Conservation (phyloP, 2,888 invertebrate genomes). For the Leptinotarsa haldemani region DNA sequence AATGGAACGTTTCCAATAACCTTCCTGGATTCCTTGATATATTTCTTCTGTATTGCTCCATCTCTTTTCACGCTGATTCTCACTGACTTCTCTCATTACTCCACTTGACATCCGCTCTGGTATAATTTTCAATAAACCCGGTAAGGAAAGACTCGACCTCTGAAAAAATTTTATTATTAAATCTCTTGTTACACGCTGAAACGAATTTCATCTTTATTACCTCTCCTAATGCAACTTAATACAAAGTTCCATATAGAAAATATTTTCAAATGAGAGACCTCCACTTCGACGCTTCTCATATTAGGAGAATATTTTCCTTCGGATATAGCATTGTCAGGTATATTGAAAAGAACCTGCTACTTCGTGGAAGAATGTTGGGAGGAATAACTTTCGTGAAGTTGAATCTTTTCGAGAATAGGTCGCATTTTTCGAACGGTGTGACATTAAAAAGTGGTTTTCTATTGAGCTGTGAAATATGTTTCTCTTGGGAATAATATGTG, state of each 20-base stretch:
- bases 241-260: constrained; percentile 13
- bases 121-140: constrained; percentile 6
- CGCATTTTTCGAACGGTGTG: too few relatives aligned
- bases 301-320: constrained; percentile 13
- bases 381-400: neutral
- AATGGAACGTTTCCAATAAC: too few relatives aligned
- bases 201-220: constrained; percentile 21
- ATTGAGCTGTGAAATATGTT: too few relatives aligned
- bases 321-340: constrained; percentile 5
- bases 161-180: neutral
- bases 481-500: too few relatives aligned
- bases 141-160: neutral
- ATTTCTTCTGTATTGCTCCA: too few relatives aligned
- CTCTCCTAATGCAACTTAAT: constrained; percentile 12
- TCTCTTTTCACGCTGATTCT: neutral
- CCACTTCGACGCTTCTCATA: neutral
- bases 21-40: too few relatives aligned
- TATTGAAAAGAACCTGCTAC: neutral
- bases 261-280: constrained; percentile 18
- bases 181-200: constrained; percentile 4
- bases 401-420: neutral
- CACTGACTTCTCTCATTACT: neutral
- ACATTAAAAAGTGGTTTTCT: too few relatives aligned
- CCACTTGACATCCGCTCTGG: too few relatives aligned
- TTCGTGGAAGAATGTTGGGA: neutral